Percentiles rank a stretch among this genome's conserved stretches.
These are phyloP conservation scores for Syrphus vitripennis DNA, from an alignment of 2,888 invertebrate species.

Conservation along the genomic window DNA sequence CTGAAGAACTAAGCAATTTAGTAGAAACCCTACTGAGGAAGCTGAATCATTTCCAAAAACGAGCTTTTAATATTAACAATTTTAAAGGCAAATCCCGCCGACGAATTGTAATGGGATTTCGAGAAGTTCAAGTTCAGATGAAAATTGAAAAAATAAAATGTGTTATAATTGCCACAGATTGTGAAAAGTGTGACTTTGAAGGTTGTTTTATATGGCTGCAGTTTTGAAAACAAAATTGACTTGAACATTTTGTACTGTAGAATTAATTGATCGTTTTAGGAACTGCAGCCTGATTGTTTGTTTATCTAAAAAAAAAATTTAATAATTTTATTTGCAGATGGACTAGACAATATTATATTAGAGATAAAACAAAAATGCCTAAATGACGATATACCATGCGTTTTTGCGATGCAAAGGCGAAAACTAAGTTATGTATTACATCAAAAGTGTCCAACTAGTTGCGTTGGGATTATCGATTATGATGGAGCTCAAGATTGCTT, in stretches of 20 bases:
- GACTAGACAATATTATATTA: conserved; percentile 83
- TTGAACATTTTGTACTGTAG: background rate
- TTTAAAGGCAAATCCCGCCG: conserved; percentile 83
- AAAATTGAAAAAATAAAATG: conserved; percentile 83
- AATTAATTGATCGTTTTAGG: background rate
- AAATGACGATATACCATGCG: conserved; percentile 82
- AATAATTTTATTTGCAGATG: conserved; percentile 80
- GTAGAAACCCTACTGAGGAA: conserved; percentile 82
- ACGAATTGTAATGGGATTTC: conserved; percentile 84
- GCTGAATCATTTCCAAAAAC: conserved; percentile 84
- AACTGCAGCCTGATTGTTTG: background rate
- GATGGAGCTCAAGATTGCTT: conserved; percentile 83
- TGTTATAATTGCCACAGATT: conserved; percentile 85
- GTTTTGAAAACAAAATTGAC: background rate
- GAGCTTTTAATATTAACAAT: conserved; percentile 83
- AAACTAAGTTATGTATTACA: conserved; percentile 83
- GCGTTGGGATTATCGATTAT: conserved; percentile 84
- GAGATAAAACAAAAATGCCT: conserved; percentile 82
- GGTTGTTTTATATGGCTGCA: conserved; percentile 62
- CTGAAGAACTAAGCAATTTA: conserved; percentile 82
- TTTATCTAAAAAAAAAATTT: background rate
- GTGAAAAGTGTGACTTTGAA: conserved; percentile 81
- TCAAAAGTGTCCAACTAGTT: conserved; percentile 84
- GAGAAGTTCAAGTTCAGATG: conserved; percentile 84
- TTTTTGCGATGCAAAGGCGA: conserved; percentile 84